Evolutionary conservation across 2,888 invertebrate species (phyloP), one percentile per base, ranked within the genome.

Genomic region (Tromatobia lineatoria): DNA sequence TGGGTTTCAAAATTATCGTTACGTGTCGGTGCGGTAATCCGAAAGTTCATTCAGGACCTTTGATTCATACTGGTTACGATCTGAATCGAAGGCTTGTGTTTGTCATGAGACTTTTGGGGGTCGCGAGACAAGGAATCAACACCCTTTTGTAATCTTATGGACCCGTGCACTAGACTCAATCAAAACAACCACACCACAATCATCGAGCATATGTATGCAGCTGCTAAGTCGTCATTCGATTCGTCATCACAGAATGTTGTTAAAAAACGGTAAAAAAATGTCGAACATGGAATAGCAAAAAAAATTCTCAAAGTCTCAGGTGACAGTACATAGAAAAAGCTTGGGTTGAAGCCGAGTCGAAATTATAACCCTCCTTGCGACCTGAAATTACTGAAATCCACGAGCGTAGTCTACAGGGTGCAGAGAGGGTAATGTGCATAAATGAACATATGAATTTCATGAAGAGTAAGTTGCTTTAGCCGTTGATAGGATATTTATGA

Each of bases 1-100:
- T 89, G n/a, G 87, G 87, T 38, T 90, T 88, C 61, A 87, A 88
- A 76, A 82, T 88, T 70, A 82, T 82, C 23, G 74, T 88, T 34
- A 42, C 54, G 18, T 87, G 88, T 82, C 34, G 45, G 29, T 88
- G 87, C 81, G 87, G 84, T 67, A 20, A 7, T 50, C 45, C 18
- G 50, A 20, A 57, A 59, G 87, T 89, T 23, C 50, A 83, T 71
- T 88, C 87, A 57, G 82, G 86, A 57, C 84, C 87, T 15, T 82
- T 86, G 7, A 77, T 87, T n/a, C 64, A 85, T 69, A 88, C 80
- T 78, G 87, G 88, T 11, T 89, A 75, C 70, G 88, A 89, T 83
- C 85, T 89, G 45, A 88, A 88, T 76, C 57, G 88, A 23, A 81
- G 87, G 78, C 88, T 88, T 73, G n/a, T 88, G 38, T 67, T 77